Evolutionary conservation across 2,797 vertebrate genomes (phyloP), one percentile per base, ranked within the genome.

Genomic region (Pseudopleuronectes americanus): DNA sequence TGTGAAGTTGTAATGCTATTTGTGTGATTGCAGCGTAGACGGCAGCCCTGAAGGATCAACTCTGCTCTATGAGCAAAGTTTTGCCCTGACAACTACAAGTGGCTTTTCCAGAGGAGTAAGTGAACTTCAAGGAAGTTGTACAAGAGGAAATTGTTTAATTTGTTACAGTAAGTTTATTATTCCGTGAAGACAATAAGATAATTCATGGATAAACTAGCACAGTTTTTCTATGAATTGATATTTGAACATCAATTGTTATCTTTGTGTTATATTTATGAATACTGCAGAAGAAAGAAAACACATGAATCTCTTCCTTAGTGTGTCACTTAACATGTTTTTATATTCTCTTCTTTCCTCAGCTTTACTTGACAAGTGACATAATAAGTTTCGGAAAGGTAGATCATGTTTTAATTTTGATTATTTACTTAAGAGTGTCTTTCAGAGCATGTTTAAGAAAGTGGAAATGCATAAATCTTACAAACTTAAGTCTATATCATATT

Each of bases 321-420:
- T 21, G 47, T n/a, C 41, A 43, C 41, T 48, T 48, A 8, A 8
- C 2, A 14, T 48, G 19, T 21, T 48, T 48, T 64, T 72, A 8
- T 68, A 16, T 76, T 60, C 1, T 22, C 60, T 33, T 81, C 21
- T 58, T 55, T 57, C 47, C 36, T 28, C 90, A 99, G 98, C 89
- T 98, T n/a, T 96, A 93, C 90, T 77, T 99, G 72, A 92, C 90
- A 0, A 99, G 97, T 59, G 96, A 98, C 73, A 88, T 93, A 63
- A 91, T 87, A 81, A 95, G 92, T 31, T 96, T 97, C 75, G 61
- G 84, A 65, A 95, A 90, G 91, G 92, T 92, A 84, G 12, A 61
- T 55, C 5, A 24, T 9, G n/a, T 33, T 73, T 73, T 7, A 48
- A 38, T 2, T 22, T 60, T 0, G n/a, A 60, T 58, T 21, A 14